Conservation (phyloP, 1,140 invertebrate species). For the Reticulitermes speratus region DNA sequence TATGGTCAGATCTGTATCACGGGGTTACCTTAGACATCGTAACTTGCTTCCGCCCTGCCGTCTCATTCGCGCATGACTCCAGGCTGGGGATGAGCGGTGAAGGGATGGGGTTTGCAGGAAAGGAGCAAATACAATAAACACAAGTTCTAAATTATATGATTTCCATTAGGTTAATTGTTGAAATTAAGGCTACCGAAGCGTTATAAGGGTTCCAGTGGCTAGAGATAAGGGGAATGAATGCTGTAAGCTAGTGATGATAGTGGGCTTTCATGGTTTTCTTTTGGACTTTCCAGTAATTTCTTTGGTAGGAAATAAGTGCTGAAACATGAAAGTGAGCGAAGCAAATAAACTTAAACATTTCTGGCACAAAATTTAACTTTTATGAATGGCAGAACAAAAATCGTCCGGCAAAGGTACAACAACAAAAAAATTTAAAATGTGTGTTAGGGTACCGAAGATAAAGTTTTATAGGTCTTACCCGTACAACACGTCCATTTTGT, state of each 20-base stretch:
- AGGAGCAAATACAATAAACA: slow-evolving; percentile 31
- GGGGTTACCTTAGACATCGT: not conserved
- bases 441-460: no score
- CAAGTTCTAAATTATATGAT: slow-evolving; percentile 33
- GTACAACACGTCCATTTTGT: no score
- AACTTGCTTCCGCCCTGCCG: not conserved
- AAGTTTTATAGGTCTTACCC: no score
- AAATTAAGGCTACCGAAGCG: slow-evolving; percentile 32
- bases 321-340: not conserved
- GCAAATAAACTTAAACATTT: not conserved
- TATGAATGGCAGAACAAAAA: no score
- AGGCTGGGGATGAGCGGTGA: not conserved
- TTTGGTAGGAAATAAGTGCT: not conserved
- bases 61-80: not conserved
- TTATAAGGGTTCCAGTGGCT: slow-evolving; percentile 8
- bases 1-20: not conserved
- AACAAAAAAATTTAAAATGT: no score
- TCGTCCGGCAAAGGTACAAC: no score
- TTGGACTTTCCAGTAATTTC: not conserved
- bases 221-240: slow-evolving; percentile 9
- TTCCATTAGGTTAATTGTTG: slow-evolving; percentile 33
- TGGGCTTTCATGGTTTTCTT: slow-evolving; percentile 20
- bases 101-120: not conserved
- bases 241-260: not conserved
- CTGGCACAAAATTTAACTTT: no score